These are phyloP conservation scores for Neoseiulus cucumeris DNA, from an alignment of 1,140 invertebrate genomes.

Conservation along the genomic window DNA sequence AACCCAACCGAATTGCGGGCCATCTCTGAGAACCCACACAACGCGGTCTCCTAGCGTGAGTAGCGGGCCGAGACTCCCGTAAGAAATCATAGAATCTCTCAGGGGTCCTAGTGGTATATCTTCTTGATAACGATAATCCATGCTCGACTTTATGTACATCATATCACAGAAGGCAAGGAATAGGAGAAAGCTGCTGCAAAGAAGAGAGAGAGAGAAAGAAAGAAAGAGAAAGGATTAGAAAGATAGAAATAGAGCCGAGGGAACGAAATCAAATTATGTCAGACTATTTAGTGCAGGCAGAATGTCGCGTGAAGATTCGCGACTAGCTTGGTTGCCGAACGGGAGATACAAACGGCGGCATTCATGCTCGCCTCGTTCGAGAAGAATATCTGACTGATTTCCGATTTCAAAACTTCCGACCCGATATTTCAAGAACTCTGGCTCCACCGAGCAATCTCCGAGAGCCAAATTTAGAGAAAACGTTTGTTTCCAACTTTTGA, in stretches of 20 bases:
- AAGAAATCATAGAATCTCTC: background rate
- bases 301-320: too few relatives aligned
- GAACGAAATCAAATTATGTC: too few relatives aligned
- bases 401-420: too few relatives aligned
- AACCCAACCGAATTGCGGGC: conserved; percentile 31
- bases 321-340: too few relatives aligned
- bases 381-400: too few relatives aligned
- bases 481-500: too few relatives aligned
- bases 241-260: background rate
- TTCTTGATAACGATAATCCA: conserved; percentile 5
- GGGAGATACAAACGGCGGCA: too few relatives aligned
- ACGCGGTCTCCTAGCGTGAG: conserved; percentile 32
- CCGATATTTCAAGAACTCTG: too few relatives aligned
- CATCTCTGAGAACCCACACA: conserved; percentile 35
- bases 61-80: conserved; percentile 18
- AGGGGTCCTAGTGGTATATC: background rate
- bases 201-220: background rate
- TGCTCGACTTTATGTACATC: background rate
- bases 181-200: background rate
- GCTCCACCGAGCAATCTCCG: too few relatives aligned
- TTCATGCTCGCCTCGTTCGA: too few relatives aligned
- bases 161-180: background rate
- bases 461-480: too few relatives aligned
- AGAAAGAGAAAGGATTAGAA: background rate
- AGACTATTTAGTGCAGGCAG: too few relatives aligned